A percentile compares a stretch with the other conserved stretches of the same genome.
These are phyloP conservation scores for Ischnura elegans DNA, from an alignment of 2,888 invertebrate species.

Conservation along the genomic window DNA sequence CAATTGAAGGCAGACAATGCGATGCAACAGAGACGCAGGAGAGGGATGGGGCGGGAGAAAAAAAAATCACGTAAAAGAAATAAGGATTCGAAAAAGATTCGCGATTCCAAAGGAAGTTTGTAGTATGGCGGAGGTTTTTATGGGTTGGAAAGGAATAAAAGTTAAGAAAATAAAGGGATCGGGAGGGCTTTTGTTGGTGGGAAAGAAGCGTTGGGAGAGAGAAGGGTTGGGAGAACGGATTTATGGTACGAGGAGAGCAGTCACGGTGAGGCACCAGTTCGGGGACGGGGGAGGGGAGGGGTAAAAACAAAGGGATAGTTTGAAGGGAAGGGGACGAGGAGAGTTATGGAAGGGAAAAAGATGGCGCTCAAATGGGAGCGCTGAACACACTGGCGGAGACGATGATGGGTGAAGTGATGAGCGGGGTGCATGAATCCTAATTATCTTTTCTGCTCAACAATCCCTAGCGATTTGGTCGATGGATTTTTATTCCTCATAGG, in stretches of 20 bases:
- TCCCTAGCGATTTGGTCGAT: too few species aligned
- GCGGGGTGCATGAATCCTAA: too few species aligned
- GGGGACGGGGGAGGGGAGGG: not conserved
- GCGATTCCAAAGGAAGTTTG: slow-evolving; percentile 13
- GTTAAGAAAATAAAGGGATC: not conserved
- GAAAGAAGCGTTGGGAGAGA: not conserved
- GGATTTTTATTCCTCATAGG: too few species aligned
- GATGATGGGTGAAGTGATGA: too few species aligned
- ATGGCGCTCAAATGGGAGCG: too few species aligned
- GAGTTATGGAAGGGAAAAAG: too few species aligned
- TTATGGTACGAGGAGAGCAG: slow-evolving; percentile 10
- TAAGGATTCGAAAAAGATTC: not conserved
- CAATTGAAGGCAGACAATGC: slow-evolving; percentile 35
- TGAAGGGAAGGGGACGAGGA: too few species aligned
- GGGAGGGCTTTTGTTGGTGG: too few species aligned
- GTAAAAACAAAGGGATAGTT: not conserved
- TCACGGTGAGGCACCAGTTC: not conserved
- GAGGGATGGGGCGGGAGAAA: too few species aligned
- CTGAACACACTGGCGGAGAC: too few species aligned
- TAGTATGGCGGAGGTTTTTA: slow-evolving; percentile 39
- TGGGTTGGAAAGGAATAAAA: slow-evolving; percentile 18
- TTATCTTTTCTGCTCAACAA: too few species aligned
- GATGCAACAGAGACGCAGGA: not conserved
- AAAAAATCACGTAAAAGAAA: not conserved
- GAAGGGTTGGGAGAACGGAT: not conserved